A percentile compares a stretch with the other conserved stretches of the same genome.
Evolutionary conservation across 2,113 vertebrate species (phyloP).

Genomic region (Phainopepla nitens): DNA sequence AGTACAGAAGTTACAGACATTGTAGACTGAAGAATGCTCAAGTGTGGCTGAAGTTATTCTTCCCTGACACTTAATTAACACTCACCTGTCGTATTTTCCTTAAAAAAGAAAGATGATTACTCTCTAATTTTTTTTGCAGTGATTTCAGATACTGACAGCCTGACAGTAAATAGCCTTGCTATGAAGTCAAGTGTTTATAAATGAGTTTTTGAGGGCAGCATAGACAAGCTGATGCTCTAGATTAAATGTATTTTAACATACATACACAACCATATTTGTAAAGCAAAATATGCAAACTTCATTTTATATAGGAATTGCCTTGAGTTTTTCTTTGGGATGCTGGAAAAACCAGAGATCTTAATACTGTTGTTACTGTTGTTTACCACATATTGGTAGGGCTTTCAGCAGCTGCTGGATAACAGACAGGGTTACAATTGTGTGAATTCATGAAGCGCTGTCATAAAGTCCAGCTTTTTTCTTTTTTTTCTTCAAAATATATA

Average conservation of each 20-base stretch:
- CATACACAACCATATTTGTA: neutral
- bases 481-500: neutral
- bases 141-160: neutral
- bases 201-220: neutral
- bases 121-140: neutral
- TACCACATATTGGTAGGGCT: neutral
- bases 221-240: neutral
- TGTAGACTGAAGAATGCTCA: neutral
- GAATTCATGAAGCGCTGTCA: neutral
- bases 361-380: neutral
- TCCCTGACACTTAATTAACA: neutral
- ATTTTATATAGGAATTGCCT: neutral
- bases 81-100: neutral
- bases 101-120: neutral
- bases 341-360: neutral
- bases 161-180: accelerated
- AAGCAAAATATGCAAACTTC: neutral
- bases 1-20: neutral
- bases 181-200: neutral
- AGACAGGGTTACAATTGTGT: neutral
- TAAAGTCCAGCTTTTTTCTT: neutral
- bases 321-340: neutral
- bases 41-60: neutral
- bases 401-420: neutral
- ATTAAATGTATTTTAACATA: neutral